A percentile compares a stretch with the other conserved stretches of the same genome.
Evolutionary conservation across 2,888 invertebrate genomes (phyloP).

Genomic region (Lasioglossum marginatum): DNA sequence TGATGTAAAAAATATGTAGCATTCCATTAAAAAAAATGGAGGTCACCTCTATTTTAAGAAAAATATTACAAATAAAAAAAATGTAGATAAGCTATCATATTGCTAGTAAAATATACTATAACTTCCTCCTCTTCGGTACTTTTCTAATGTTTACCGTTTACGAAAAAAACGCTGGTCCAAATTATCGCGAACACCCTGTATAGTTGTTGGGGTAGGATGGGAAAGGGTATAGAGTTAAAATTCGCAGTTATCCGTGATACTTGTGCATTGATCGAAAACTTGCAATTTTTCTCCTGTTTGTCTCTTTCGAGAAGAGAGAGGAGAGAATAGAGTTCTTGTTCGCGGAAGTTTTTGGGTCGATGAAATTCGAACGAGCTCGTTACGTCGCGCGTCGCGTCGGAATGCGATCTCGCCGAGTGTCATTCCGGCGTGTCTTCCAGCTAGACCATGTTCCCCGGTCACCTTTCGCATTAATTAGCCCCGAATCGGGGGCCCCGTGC

Average conservation of each 20-base stretch:
- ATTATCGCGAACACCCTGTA: too few relatives aligned
- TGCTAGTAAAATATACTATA: too few relatives aligned
- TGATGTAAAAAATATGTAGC: too few relatives aligned
- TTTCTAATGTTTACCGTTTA: too few relatives aligned
- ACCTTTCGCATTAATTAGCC: slow-evolving; percentile 38
- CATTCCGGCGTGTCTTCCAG: slow-evolving; percentile 4
- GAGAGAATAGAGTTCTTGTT: neutral
- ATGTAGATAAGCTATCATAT: too few relatives aligned
- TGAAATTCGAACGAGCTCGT: neutral
- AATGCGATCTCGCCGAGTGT: slow-evolving; percentile 6
- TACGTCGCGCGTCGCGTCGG: neutral
- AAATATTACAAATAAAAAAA: too few relatives aligned
- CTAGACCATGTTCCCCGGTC: neutral
- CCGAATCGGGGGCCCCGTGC: neutral
- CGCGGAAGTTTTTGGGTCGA: neutral
- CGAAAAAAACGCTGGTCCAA: too few relatives aligned
- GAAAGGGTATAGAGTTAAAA: too few relatives aligned
- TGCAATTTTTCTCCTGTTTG: neutral
- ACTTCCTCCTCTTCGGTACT: too few relatives aligned
- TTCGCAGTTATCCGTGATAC: neutral
- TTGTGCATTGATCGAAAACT: neutral
- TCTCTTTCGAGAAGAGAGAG: neutral
- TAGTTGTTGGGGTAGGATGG: too few relatives aligned
- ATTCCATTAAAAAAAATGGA: too few relatives aligned
- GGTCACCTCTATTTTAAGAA: too few relatives aligned